Percentiles rank a stretch among this genome's conserved stretches.
phyloP scores from a whole-genome alignment of 2,797 vertebrate genomes.

The Hozukius guyotensis region DNA sequence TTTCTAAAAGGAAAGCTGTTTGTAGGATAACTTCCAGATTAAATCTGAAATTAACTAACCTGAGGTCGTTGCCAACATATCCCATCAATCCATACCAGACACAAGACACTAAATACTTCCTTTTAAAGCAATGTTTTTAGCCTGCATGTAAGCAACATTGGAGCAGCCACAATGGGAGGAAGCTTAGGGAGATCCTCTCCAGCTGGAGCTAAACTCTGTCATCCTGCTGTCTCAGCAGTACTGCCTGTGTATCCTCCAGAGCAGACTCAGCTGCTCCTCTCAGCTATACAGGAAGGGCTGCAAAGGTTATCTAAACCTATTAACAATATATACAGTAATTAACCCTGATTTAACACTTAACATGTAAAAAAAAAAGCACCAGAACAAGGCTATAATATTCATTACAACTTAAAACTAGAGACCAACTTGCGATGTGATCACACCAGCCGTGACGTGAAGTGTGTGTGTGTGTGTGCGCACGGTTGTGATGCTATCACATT shows the following conservation, averaged over 20 bases:
- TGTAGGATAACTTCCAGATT: neutral
- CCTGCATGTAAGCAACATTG: neutral
- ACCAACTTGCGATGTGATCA: too few relatives aligned
- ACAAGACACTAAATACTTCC: neutral
- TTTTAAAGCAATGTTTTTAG: neutral
- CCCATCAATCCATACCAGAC: too few relatives aligned
- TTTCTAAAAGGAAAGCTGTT: neutral
- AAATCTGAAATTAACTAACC: too few relatives aligned
- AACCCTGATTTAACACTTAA: neutral
- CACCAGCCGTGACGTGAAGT: too few relatives aligned
- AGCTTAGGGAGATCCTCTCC: slow-evolving; percentile 4
- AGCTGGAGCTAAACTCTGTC: slow-evolving; percentile 17
- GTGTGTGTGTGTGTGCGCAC: too few relatives aligned
- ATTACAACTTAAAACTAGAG: too few relatives aligned
- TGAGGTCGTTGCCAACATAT: too few relatives aligned
- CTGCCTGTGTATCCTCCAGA: neutral
- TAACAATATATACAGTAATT: neutral
- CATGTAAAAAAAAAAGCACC: neutral
- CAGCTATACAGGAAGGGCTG: neutral
- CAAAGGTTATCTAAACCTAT: neutral
- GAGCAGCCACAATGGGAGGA: neutral
- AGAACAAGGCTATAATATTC: neutral
- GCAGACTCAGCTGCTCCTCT: neutral
- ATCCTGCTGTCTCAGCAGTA: slow-evolving; percentile 35
- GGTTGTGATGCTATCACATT: too few relatives aligned